These are phyloP conservation scores for Noctua janthina DNA, from an alignment of 2,888 invertebrate genomes.

Conservation along the genomic window DNA sequence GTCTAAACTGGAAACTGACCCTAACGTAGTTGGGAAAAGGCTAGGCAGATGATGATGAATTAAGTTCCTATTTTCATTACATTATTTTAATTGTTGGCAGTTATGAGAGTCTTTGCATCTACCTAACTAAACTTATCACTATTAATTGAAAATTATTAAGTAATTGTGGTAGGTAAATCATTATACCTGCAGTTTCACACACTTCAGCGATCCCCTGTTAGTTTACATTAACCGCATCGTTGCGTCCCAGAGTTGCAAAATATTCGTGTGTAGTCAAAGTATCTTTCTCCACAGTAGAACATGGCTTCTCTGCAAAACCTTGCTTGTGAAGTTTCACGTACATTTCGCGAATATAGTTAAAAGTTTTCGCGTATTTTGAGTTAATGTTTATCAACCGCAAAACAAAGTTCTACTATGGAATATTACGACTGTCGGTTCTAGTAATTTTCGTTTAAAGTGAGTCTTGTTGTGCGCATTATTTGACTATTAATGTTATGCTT, in stretches of 20 bases:
- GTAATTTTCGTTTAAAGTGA: slow-evolving; percentile 35
- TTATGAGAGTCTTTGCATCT: neutral
- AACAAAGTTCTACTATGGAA: slow-evolving; percentile 50
- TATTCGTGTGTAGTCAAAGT: slow-evolving; percentile 38
- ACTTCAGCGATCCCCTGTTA: neutral
- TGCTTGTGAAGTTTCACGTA: slow-evolving; percentile 39
- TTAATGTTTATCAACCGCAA: slow-evolving; percentile 61
- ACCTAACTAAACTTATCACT: neutral
- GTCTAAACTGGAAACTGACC: no score
- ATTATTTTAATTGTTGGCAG: neutral
- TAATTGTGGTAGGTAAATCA: neutral
- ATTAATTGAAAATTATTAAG: neutral
- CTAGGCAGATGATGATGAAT: no score
- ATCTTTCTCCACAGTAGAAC: slow-evolving; percentile 31
- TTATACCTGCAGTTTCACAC: neutral
- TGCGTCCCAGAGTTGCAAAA: slow-evolving; percentile 12
- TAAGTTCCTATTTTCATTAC: neutral
- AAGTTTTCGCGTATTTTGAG: slow-evolving; percentile 59
- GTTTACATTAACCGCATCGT: neutral
- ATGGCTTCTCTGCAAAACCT: slow-evolving; percentile 33
- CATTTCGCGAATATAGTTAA: slow-evolving; percentile 56
- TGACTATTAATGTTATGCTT: slow-evolving; percentile 26
- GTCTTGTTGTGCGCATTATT: slow-evolving; percentile 35
- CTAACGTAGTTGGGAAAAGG: no score
- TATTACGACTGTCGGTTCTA: slow-evolving; percentile 40